Evolutionary conservation across 2,888 invertebrate genomes (phyloP).

Genomic region (Rambutsinella grinnellia): DNA sequence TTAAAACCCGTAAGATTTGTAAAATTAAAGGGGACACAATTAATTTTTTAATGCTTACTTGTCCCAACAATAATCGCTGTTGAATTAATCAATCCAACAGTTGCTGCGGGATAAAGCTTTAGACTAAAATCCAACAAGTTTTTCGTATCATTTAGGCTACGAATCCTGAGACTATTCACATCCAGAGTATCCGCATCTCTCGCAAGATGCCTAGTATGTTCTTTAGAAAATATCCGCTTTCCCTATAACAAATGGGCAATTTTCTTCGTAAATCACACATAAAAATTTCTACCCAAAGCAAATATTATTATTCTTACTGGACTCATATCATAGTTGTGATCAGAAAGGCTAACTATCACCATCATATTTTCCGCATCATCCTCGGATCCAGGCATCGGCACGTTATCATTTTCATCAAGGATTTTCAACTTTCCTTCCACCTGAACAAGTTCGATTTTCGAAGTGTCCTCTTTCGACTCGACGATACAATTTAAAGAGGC

Average conservation of each 20-base stretch:
- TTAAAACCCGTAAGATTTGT: no score
- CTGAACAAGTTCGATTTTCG: conserved; percentile 20
- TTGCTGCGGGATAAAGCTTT: background rate
- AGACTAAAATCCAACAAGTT: conserved; percentile 48
- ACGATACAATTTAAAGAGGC: conserved; percentile 53
- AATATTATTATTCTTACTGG: conserved; percentile 24
- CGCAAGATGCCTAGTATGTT: conserved; percentile 41
- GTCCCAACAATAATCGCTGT: conserved; percentile 46
- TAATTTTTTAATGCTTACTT: conserved; percentile 35
- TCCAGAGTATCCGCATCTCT: conserved; percentile 55
- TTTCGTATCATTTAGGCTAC: conserved; percentile 61
- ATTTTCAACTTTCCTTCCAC: conserved; percentile 47
- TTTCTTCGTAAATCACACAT: no score
- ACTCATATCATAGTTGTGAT: conserved; percentile 16
- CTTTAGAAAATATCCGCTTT: conserved; percentile 21
- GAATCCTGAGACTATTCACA: conserved; percentile 54
- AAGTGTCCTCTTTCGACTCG: conserved; percentile 13
- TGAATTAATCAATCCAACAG: conserved; percentile 12
- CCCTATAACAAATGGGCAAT: conserved; percentile 42
- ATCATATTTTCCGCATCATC: conserved; percentile 34
- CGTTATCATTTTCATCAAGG: conserved; percentile 64
- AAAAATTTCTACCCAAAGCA: background rate
- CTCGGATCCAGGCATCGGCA: conserved; percentile 28
- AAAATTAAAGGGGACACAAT: background rate
- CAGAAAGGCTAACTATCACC: conserved; percentile 23